Evolutionary conservation across 2,797 vertebrate species (phyloP), one percentile per base, ranked within the genome.

Genomic region (Phrynocephalus guinanensis): DNA sequence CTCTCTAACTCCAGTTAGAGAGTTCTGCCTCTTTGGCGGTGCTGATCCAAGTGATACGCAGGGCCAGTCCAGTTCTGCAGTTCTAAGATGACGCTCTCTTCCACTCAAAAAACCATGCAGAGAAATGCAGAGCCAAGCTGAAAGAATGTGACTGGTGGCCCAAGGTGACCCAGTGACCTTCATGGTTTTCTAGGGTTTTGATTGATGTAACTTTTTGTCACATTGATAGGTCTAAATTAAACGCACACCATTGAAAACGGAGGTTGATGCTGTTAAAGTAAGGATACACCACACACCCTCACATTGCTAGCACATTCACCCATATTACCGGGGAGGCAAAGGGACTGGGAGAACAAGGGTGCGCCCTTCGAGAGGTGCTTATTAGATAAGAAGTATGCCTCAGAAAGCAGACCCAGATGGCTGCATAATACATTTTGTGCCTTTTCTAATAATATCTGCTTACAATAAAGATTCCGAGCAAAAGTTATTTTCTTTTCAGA

Each of bases 391-490:
- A 84, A 79, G 84, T 79, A 72, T 66, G 50, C 68, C 33, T 84
- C 56, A 68, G n/a, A 78, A 87, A 87, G 48, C 26, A 87, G 1
- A 38, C 10, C 20, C 79, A 71, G 26, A 16, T 87, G 85, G 52
- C 87, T 75, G 82, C 48, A 10, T 85, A 84, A 50, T n/a, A 63
- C 18, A 22, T 0, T 24, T 18, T 68, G 68, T 85, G 82, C 10
- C 3, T 83, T 90, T 88, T 77, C n/a, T 75, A 88, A 18, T 28
- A 3, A 68, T 33, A 18, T 81, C 84, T 86, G 82, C 52, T 87
- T 79, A 67, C 82, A 83, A 83, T 89, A 82, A 87, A 91, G 82
- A 16, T 44, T 28, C 22, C 86, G 89, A 87, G 7, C 10, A 90
- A 82, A 89, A 84, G 1, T 50, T 76, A 87, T 52, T 87, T 83